These are phyloP conservation scores for Encarsia formosa DNA, from an alignment of 2,888 invertebrate genomes.

Conservation along the genomic window DNA sequence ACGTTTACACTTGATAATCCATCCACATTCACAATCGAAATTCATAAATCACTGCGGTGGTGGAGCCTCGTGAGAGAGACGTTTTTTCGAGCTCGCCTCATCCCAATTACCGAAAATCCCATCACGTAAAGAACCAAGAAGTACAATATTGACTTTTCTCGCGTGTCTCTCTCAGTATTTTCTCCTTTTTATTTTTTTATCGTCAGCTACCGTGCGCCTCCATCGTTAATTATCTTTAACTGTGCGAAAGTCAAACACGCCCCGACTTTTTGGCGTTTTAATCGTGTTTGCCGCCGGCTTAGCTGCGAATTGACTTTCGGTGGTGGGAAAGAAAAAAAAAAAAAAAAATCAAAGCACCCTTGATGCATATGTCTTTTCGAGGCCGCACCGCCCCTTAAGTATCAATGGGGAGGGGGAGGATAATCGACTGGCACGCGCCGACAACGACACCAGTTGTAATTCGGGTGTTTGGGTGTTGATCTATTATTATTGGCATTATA, in stretches of 20 bases:
- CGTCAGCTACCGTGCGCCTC: constrained; percentile 1
- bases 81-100: too few species aligned
- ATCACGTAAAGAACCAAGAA: too few species aligned
- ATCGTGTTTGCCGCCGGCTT: constrained; percentile 47
- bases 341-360: too few species aligned
- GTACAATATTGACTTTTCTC: background rate
- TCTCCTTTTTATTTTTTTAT: constrained; percentile 24
- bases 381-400: background rate
- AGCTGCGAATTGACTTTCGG: constrained; percentile 44
- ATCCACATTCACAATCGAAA: too few species aligned
- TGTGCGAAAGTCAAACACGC: constrained; percentile 44
- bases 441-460: background rate
- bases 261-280: constrained; percentile 31
- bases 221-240: constrained; percentile 39
- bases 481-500: background rate
- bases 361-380: constrained; percentile 14
- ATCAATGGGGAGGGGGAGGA: too few species aligned
- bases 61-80: too few species aligned
- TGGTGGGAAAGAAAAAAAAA: constrained; percentile 35
- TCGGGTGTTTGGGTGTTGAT: background rate
- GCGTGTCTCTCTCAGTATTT: too few species aligned
- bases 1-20: too few species aligned
- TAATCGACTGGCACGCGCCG: constrained; percentile 3
- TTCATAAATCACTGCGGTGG: too few species aligned
- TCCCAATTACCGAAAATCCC: too few species aligned